Evolutionary conservation across 2,797 vertebrate species (phyloP), one percentile per base, ranked within the genome.

Genomic region (Moxostoma hubbsi): DNA sequence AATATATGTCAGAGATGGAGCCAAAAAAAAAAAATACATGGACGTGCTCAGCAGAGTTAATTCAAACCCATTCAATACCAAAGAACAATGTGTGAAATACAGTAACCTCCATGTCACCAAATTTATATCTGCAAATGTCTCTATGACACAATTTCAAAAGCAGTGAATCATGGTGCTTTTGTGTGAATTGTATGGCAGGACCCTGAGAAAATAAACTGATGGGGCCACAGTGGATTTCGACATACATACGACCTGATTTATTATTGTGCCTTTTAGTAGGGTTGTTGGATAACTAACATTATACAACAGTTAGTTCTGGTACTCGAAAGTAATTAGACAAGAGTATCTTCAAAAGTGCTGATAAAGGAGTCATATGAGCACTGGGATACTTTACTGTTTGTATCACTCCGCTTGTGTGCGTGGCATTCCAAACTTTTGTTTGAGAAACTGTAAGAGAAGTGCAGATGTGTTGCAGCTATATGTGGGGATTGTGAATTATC

Each of bases 51-150:
- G 68, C 57, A 64, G 46, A 58, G n/a, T 45, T 63, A 11, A 77
- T 65, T 57, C 16, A 16, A 13, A 67, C 4, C 54, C 12, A 43
- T 77, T 77, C 64, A 12, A 13, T 13, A 77, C 53, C 59, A 12
- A 63, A 10, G 1, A 64, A 50, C 16, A 65, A 18, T 47, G n/a
- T 65, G n/a, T 5, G 15, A 7, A 65, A 55, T 65, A 65, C 10
- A 55, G 73, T 50, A 53, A 64, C 15, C 10, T 7, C 51, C n/a
- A 63, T 11, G 36, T 13, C 15, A 18, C n/a, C 36, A 62, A 73
- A 73, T 6, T 36, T 55, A 73, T 15, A 50, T 62, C 24, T 61
- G 50, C 36, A 11, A 53, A 46, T 45, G 53, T 55, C 7, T 65
- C 36, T 12, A 65, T 46, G 18, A 11, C 45, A 9, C 36, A 47